Percentiles rank a stretch among this genome's conserved stretches.
These are phyloP conservation scores for Standfussiana lucernea DNA, from an alignment of 2,888 invertebrate genomes.

Conservation along the genomic window DNA sequence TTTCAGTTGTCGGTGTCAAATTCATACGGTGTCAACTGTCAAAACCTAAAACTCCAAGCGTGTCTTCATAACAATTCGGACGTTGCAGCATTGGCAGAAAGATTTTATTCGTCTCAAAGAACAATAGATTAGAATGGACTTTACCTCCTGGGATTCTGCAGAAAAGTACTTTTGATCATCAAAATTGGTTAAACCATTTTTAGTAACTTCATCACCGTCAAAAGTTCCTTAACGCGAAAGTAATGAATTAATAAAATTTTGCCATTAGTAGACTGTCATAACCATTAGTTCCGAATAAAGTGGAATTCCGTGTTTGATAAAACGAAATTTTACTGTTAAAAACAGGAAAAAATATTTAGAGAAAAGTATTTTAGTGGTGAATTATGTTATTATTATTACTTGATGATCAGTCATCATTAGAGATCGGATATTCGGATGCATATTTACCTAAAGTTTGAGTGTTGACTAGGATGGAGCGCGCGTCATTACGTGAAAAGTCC, in stretches of 20 bases:
- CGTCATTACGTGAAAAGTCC: too few species aligned
- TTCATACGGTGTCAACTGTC: neutral
- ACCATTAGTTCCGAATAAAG: slow-evolving; percentile 29
- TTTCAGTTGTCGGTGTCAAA: slow-evolving; percentile 3
- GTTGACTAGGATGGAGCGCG: too few species aligned
- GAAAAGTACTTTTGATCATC: neutral
- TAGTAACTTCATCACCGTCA: slow-evolving; percentile 16
- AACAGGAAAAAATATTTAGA: neutral
- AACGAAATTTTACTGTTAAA: neutral
- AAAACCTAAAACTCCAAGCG: neutral
- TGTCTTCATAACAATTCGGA: neutral
- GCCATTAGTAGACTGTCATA: slow-evolving; percentile 18
- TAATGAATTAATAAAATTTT: slow-evolving; percentile 13
- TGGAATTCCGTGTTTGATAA: slow-evolving; percentile 7
- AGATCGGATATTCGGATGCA: too few species aligned
- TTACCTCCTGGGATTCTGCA: neutral
- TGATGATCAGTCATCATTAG: too few species aligned
- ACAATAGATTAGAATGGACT: neutral
- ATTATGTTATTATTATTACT: neutral
- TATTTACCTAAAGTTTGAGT: too few species aligned
- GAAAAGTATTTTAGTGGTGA: neutral
- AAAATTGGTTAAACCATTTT: slow-evolving; percentile 3
- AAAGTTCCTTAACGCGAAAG: neutral
- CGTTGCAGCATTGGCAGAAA: neutral
- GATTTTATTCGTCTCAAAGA: neutral